Percentiles rank a stretch among this genome's conserved stretches.
These are phyloP conservation scores for Orthosia gracilis DNA, from an alignment of 2,888 invertebrate species.

Conservation along the genomic window DNA sequence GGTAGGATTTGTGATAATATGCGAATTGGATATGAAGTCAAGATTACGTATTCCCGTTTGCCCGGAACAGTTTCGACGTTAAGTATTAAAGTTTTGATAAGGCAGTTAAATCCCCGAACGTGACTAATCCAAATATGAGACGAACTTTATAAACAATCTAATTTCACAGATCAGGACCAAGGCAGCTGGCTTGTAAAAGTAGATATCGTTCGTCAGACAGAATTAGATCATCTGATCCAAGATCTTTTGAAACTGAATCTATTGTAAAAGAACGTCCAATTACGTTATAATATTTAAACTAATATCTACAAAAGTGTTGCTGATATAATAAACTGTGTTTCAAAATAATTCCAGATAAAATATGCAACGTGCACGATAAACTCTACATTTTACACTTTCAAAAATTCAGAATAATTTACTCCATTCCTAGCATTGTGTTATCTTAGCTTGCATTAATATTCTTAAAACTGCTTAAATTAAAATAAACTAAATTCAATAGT, in stretches of 20 bases:
- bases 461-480: constrained; percentile 26
- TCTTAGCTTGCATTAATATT: neutral
- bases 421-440: constrained; percentile 7
- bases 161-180: constrained; percentile 78
- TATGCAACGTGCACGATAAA: neutral
- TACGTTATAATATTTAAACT: neutral
- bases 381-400: neutral
- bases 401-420: neutral
- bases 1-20: constrained; percentile 83
- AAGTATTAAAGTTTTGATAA: constrained; percentile 85
- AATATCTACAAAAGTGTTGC: neutral
- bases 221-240: constrained; percentile 45
- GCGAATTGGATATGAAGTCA: constrained; percentile 78
- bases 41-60: constrained; percentile 77
- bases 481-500: constrained; percentile 31
- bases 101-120: constrained; percentile 74
- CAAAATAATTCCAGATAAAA: constrained; percentile 1
- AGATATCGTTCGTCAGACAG: constrained; percentile 41
- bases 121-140: constrained; percentile 77
- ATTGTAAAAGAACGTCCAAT: constrained; percentile 3
- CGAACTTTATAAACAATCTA: constrained; percentile 80
- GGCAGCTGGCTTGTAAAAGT: constrained; percentile 67
- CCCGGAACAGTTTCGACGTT: constrained; percentile 72
- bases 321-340: constrained; percentile 1
- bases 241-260: neutral